Percentiles rank a stretch among this genome's conserved stretches.
phyloP scores from a whole-genome alignment of 2,888 invertebrate genomes.

The Scaeva pyrastri region DNA sequence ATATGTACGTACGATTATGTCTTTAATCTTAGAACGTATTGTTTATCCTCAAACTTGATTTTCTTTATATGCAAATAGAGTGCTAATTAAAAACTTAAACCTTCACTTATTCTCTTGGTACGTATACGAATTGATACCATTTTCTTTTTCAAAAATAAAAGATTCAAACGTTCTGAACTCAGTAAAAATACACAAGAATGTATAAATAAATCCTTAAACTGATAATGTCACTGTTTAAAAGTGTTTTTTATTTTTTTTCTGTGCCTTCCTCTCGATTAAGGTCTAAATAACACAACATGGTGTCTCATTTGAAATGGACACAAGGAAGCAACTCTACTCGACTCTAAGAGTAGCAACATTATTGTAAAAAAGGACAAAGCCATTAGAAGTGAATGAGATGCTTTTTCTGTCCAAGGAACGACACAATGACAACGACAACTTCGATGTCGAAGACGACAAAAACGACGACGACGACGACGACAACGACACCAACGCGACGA shows the following conservation, averaged over 20 bases:
- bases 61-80: too few relatives aligned
- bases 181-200: neutral
- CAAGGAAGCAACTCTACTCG: slow-evolving; percentile 39
- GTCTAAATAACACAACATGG: slow-evolving; percentile 37
- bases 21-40: too few relatives aligned
- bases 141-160: neutral
- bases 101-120: neutral
- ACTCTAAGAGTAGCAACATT: neutral
- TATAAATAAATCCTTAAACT: slow-evolving; percentile 10
- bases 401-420: neutral
- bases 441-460: neutral
- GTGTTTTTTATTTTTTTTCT: neutral
- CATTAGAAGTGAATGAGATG: slow-evolving; percentile 34
- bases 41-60: too few relatives aligned
- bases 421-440: slow-evolving; percentile 1
- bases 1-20: too few relatives aligned
- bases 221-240: slow-evolving; percentile 9
- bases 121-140: neutral
- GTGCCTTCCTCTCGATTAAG: slow-evolving; percentile 23
- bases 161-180: neutral
- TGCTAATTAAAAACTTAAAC: neutral
- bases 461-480: neutral
- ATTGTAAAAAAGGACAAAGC: slow-evolving; percentile 39
- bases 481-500: neutral
- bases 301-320: slow-evolving; percentile 41